Percentiles rank a stretch among this genome's conserved stretches.
These are phyloP conservation scores for Xerus rutilus DNA, from an alignment of 2,797 vertebrate genomes.

Conservation along the genomic window DNA sequence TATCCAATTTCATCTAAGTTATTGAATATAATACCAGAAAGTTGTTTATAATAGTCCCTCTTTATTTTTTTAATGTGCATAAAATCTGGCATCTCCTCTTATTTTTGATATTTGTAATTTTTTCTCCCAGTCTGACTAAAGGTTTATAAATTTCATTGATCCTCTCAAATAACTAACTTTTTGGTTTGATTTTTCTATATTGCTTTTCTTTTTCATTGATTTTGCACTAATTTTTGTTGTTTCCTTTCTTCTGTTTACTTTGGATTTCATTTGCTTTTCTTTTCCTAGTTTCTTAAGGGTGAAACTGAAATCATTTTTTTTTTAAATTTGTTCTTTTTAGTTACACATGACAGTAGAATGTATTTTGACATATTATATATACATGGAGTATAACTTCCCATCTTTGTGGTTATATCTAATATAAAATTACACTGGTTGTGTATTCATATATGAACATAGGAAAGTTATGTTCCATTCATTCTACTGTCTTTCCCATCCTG, in stretches of 20 bases:
- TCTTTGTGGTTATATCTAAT: too few relatives aligned
- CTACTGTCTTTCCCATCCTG: too few relatives aligned
- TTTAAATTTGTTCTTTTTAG: too few relatives aligned
- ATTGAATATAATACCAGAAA: not conserved
- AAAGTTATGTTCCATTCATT: too few relatives aligned
- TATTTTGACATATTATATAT: too few relatives aligned
- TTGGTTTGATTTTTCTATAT: not conserved
- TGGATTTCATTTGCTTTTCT: not conserved
- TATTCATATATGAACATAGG: too few relatives aligned
- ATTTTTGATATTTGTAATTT: not conserved
- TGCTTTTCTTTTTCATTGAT: not conserved
- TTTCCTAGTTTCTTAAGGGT: not conserved
- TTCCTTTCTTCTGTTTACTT: not conserved
- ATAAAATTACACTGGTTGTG: too few relatives aligned
- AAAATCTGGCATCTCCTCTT: not conserved
- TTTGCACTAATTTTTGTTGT: not conserved
- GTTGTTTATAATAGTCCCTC: not conserved
- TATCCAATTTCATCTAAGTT: slow-evolving; percentile 19
- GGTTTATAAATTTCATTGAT: not conserved
- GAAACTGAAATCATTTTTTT: not conserved
- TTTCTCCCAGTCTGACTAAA: not conserved
- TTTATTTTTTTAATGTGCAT: not conserved
- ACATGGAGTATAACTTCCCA: too few relatives aligned
- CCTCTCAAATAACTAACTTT: not conserved
- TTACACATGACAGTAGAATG: too few relatives aligned